Evolutionary conservation across 2,888 invertebrate genomes (phyloP).

Genomic region (Euclidia mi): DNA sequence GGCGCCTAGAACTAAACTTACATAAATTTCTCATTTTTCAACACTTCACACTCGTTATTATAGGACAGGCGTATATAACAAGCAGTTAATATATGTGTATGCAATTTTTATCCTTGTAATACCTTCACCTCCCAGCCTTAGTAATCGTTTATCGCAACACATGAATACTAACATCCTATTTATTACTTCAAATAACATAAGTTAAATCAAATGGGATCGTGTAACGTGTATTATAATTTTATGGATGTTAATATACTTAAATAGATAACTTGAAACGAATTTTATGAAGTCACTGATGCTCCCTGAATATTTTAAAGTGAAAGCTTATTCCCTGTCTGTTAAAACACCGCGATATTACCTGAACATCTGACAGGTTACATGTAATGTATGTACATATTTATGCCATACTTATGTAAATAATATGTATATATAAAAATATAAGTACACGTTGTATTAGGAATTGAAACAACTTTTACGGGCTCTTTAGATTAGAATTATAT

Average conservation of each 20-base stretch:
- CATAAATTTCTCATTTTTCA: conserved; percentile 51
- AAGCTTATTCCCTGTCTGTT: background rate
- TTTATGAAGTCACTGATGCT: conserved; percentile 22
- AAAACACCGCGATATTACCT: background rate
- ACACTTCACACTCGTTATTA: conserved; percentile 45
- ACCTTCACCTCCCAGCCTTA: conserved; percentile 56
- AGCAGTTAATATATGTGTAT: conserved; percentile 62
- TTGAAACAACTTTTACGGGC: too few species aligned
- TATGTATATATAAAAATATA: too few species aligned
- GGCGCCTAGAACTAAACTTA: conserved; percentile 35
- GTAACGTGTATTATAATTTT: conserved; percentile 34
- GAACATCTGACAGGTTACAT: background rate
- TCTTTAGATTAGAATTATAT: too few species aligned
- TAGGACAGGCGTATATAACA: conserved; percentile 51
- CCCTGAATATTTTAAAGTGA: conserved; percentile 15
- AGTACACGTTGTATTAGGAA: too few species aligned
- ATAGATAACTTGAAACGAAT: conserved; percentile 31
- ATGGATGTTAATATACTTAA: conserved; percentile 25
- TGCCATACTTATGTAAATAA: too few species aligned
- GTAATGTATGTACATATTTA: too few species aligned
- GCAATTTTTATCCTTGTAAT: conserved; percentile 63
- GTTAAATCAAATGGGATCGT: conserved; percentile 47
- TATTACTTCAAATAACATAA: conserved; percentile 61
- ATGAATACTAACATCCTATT: conserved; percentile 71
- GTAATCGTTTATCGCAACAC: conserved; percentile 67